Conservation (phyloP, 2,113 vertebrate species). For the Sylvietta virens region DNA sequence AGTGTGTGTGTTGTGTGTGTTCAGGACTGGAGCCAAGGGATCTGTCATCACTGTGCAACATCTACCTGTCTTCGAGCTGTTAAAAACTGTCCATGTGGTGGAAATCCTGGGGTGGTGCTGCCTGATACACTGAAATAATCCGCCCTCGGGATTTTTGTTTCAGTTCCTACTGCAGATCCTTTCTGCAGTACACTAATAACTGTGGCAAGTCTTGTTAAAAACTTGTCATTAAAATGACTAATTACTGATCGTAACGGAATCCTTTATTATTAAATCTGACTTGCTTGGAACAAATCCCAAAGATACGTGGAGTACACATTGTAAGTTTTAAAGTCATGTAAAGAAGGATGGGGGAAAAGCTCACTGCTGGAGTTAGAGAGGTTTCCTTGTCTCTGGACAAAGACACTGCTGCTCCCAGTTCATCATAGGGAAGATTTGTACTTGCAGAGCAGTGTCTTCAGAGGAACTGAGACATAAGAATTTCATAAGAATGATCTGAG, state of each 20-base stretch:
- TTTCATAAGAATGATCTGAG: neutral
- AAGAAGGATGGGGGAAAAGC: neutral
- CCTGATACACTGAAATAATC: neutral
- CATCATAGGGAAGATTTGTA: rapidly evolving
- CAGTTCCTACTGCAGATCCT: neutral
- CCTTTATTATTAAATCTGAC: neutral
- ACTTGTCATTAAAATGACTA: neutral
- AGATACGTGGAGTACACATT: neutral
- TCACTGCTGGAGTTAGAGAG: neutral
- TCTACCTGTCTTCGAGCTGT: slow-evolving; percentile 6
- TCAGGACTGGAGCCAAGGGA: neutral
- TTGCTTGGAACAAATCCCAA: neutral
- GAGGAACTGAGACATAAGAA: neutral
- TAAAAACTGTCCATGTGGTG: neutral
- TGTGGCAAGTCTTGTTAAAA: neutral
- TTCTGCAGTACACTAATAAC: neutral
- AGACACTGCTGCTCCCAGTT: neutral
- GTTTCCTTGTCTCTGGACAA: neutral
- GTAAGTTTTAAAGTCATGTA: neutral
- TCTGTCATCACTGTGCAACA: neutral
- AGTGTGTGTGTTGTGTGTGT: neutral
- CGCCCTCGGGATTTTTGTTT: slow-evolving; percentile 2
- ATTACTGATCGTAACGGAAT: neutral
- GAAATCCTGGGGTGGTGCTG: neutral
- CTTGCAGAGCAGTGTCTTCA: neutral